A percentile compares a stretch with the other conserved stretches of the same genome.
These are phyloP conservation scores for Urophycis tenuis DNA, from an alignment of 2,797 vertebrate species.

Conservation along the genomic window DNA sequence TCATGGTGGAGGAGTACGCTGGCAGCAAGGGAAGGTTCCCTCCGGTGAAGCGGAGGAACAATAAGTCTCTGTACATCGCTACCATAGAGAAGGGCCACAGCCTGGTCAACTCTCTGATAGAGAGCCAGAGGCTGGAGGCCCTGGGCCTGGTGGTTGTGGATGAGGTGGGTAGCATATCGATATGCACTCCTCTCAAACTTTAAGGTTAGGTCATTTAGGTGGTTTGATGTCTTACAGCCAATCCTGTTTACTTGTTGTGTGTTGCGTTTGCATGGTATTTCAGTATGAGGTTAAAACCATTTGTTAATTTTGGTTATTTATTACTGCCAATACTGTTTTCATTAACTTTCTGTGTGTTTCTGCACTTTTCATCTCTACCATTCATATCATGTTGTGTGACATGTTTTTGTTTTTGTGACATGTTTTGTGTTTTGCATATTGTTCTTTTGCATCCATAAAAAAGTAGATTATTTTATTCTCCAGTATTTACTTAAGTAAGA, in stretches of 20 bases:
- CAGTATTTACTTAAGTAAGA: no score
- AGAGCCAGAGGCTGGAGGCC: conserved; percentile 68
- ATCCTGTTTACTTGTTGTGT: not conserved
- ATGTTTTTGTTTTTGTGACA: not conserved
- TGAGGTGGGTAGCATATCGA: conserved; percentile 71
- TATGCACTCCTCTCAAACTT: not conserved
- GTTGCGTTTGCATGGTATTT: no score
- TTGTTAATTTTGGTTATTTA: conserved; percentile 1
- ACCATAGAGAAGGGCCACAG: conserved; percentile 94
- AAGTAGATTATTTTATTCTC: not conserved
- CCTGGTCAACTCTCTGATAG: conserved; percentile 90
- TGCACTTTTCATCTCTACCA: not conserved
- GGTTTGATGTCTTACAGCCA: not conserved
- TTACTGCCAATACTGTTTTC: not conserved
- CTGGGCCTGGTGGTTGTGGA: conserved; percentile 91
- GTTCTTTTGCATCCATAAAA: not conserved
- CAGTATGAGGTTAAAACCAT: no score
- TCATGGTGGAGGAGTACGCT: conserved; percentile 96
- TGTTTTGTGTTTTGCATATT: not conserved
- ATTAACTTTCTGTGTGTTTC: not conserved
- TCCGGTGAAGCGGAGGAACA: conserved; percentile 79
- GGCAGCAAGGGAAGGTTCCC: conserved; percentile 93
- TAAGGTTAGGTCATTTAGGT: not conserved
- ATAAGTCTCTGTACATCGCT: conserved; percentile 80
- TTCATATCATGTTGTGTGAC: not conserved